Base-by-base conservation (phyloP, 1,140 invertebrate genomes). In the Phortica variegata region DNA sequence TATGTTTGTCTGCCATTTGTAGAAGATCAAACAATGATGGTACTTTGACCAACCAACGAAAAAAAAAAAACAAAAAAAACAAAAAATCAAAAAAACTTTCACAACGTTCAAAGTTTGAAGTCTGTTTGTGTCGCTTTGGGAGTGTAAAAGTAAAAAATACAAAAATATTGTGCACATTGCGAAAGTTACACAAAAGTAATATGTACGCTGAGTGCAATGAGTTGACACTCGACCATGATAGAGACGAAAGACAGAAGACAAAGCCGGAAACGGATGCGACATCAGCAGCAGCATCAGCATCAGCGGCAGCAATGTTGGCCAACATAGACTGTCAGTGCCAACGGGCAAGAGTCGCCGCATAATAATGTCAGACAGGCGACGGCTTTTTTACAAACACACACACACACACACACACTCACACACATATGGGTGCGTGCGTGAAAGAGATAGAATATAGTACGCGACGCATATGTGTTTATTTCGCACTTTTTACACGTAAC, bases 361-460 rank as follows among this genome's bases (percentile, higher is more conserved):
- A 60, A 66, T 66, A 66, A 66, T 66, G 63, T 66, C 63, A 68
- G 60, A 58, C 61, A 58, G 63, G 63, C 63, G 63, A 68, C 63
- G 56, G 63, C 63, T 68, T 66, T 66, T 66, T 62, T 59, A 58
- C 41, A 51, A 40, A 45, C 26, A 49, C 51, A 43, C 32, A 40
- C 17, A 42, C 45, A 52, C 33, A 53, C 19, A 54, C 42, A 48
- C 45, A 32, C 53, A 45, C 43, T 41, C 44, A 51, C n/a, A n/a
- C n/a, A n/a, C n/a, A n/a, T n/a, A n/a, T n/a, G n/a, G 26, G 6
- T 12, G 26, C 26, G 12, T 7, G 34, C 10, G 23, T 29, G 10
- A 29, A 12, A 42, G 31, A 20, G 23, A 50, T 50, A 36, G n/a
- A n/a, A n/a, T n/a, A n/a, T n/a, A n/a, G n/a, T 51, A 36, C 45